Percentiles rank a stretch among this genome's conserved stretches.
These are phyloP conservation scores for Nanorana parkeri DNA, from an alignment of 2,113 vertebrate genomes.

Conservation along the genomic window DNA sequence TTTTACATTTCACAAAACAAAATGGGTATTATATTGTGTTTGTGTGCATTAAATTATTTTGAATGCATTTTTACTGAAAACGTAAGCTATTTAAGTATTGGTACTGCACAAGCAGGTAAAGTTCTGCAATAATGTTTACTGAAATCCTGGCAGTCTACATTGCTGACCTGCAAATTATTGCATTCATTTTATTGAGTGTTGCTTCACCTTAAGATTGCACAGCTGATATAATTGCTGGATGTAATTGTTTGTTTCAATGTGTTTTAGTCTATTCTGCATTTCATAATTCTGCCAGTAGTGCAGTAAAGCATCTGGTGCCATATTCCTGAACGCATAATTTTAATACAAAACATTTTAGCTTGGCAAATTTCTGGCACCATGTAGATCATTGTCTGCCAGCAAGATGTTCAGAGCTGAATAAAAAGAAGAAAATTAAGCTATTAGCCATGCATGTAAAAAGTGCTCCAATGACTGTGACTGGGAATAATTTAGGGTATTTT, in stretches of 20 bases:
- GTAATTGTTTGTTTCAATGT: neutral
- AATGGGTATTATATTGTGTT: too few species aligned
- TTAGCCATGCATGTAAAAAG: constrained; percentile 29
- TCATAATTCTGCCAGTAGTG: neutral
- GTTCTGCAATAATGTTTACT: too few species aligned
- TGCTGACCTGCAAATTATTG: too few species aligned
- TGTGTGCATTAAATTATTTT: too few species aligned
- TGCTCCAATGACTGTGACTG: constrained; percentile 22
- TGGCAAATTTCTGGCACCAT: constrained; percentile 31
- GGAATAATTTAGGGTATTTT: constrained; percentile 37
- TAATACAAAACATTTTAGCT: constrained; percentile 23
- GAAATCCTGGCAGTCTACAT: too few species aligned
- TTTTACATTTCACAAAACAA: too few species aligned
- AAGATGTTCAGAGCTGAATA: constrained; percentile 35
- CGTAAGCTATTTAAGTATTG: too few species aligned
- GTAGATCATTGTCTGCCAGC: constrained; percentile 29
- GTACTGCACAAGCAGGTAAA: too few species aligned
- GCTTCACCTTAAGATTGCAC: too few species aligned
- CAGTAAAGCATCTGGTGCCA: constrained; percentile 20
- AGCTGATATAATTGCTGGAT: neutral
- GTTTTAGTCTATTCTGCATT: neutral
- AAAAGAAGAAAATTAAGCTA: constrained; percentile 19
- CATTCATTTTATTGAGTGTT: too few species aligned
- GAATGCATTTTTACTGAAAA: too few species aligned
- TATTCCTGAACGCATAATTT: neutral